phyloP scores from a whole-genome alignment of 2,797 vertebrate species.

The Ptychadena robeensis region DNA sequence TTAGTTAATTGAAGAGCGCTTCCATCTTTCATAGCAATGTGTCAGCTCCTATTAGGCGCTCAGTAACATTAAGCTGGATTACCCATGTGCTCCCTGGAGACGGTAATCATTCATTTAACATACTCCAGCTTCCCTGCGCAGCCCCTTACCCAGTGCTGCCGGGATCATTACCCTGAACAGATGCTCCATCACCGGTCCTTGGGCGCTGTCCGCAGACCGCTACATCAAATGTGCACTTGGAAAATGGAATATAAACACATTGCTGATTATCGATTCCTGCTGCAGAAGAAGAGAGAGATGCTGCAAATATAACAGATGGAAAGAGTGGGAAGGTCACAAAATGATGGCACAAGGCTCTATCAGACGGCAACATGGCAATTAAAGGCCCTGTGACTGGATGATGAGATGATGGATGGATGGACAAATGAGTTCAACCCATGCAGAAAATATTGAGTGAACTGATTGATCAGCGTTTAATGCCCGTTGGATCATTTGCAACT shows the following conservation, averaged over 20 bases:
- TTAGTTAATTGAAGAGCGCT: constrained; percentile 59
- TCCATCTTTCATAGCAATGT: constrained; percentile 64
- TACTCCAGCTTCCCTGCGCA: constrained; percentile 1
- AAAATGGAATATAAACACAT: neutral
- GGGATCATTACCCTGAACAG: constrained; percentile 21
- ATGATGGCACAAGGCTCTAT: neutral
- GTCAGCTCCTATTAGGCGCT: constrained; percentile 59
- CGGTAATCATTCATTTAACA: constrained; percentile 50
- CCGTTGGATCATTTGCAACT: neutral
- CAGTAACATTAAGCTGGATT: constrained; percentile 11
- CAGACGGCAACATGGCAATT: neutral
- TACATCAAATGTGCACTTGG: neutral
- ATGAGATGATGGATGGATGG: neutral
- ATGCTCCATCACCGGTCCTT: constrained; percentile 20
- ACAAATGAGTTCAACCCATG: neutral
- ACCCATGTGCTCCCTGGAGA: constrained; percentile 55
- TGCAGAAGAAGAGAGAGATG: neutral
- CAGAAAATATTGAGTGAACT: neutral
- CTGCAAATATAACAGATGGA: neutral
- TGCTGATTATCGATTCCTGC: neutral
- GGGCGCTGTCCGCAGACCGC: neutral
- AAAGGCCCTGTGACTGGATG: neutral
- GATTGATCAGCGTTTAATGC: neutral
- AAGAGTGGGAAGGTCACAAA: neutral
- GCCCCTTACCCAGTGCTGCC: constrained; percentile 35